Conservation (phyloP, 1,140 invertebrate genomes). For the Lucilia cuprina region DNA sequence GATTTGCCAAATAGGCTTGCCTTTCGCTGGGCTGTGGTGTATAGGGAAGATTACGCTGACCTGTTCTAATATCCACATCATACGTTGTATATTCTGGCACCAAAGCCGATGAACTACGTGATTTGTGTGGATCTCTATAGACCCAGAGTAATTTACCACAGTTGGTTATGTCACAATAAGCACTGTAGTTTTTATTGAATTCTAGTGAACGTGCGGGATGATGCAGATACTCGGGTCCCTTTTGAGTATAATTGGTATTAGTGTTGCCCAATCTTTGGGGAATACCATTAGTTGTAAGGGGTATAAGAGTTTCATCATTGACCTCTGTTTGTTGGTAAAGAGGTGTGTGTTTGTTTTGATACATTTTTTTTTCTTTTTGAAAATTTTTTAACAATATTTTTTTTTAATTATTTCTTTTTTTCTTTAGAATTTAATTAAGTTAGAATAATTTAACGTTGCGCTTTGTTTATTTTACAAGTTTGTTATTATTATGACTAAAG, state of each 20-base stretch:
- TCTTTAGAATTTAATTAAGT: background rate
- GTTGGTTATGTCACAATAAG: constrained; percentile 53
- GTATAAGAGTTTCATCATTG: background rate
- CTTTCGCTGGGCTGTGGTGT: constrained; percentile 50
- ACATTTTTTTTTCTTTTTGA: background rate
- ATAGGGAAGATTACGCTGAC: constrained; percentile 54
- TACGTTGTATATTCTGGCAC: constrained; percentile 36
- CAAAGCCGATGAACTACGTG: background rate
- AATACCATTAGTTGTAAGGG: background rate
- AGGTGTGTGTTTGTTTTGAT: background rate
- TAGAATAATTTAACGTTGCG: background rate
- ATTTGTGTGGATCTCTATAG: constrained; percentile 39
- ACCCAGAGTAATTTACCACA: constrained; percentile 60
- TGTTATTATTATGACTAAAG: background rate
- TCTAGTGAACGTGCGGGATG: background rate
- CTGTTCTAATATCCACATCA: constrained; percentile 41
- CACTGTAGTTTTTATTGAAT: constrained; percentile 36
- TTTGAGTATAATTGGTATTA: background rate
- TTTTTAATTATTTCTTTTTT: background rate
- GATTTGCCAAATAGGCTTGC: constrained; percentile 56
- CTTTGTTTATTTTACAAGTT: background rate
- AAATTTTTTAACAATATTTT: background rate
- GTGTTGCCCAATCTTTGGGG: background rate
- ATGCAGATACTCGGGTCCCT: background rate
- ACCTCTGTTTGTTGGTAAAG: background rate